Conservation (phyloP, 2,113 vertebrate genomes). For the Rhizomys pruinosus region DNA sequence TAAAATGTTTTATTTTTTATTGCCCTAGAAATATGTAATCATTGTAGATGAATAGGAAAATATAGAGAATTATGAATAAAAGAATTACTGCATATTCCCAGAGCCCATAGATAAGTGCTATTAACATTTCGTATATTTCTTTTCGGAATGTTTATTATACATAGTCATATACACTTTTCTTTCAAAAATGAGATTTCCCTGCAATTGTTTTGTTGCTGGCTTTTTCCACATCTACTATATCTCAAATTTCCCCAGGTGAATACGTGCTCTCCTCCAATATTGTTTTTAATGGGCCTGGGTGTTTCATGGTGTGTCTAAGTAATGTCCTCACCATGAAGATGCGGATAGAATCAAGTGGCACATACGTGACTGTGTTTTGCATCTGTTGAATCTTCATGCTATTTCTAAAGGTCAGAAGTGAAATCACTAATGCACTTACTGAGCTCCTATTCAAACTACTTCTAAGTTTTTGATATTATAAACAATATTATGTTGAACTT, state of each 20-base stretch:
- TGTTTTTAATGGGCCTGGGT: neutral
- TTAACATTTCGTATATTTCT: slow-evolving; percentile 48
- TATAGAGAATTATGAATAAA: slow-evolving; percentile 20
- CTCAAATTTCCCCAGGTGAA: slow-evolving; percentile 61
- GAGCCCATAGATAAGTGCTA: slow-evolving; percentile 3
- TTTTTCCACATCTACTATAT: slow-evolving; percentile 6
- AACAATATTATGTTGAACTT: neutral
- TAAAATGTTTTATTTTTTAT: slow-evolving; percentile 57
- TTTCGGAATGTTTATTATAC: slow-evolving; percentile 55
- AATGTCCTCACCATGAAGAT: accelerated
- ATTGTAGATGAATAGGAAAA: slow-evolving; percentile 47
- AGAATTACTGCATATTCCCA: slow-evolving; percentile 38
- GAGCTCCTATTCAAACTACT: neutral
- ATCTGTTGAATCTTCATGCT: accelerated
- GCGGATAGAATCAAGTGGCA: accelerated
- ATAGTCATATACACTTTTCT: slow-evolving; percentile 52
- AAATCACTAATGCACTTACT: accelerated
- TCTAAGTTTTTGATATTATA: neutral
- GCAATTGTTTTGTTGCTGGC: slow-evolving; percentile 39
- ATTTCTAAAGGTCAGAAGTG: accelerated
- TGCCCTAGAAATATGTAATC: slow-evolving; percentile 37
- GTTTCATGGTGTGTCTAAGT: neutral
- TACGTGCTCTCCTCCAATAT: neutral
- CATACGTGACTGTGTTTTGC: accelerated
- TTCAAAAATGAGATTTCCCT: slow-evolving; percentile 61